Percentiles rank a stretch among this genome's conserved stretches.
These are phyloP conservation scores for Leucoraja erinaceus DNA, from an alignment of 2,113 vertebrate species.

Conservation along the genomic window DNA sequence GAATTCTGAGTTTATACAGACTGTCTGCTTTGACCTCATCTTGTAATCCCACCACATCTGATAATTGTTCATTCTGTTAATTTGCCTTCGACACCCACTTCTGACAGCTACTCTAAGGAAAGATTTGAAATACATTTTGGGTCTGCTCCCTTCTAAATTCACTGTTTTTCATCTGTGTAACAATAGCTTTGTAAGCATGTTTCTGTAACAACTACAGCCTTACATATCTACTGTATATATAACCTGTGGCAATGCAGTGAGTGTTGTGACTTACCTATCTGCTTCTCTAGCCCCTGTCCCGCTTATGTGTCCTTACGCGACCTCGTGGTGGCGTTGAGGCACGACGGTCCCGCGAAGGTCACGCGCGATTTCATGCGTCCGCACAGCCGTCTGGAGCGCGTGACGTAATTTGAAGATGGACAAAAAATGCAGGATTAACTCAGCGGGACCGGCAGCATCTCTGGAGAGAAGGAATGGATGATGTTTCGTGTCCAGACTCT, in stretches of 20 bases:
- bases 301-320: no score
- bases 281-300: no score
- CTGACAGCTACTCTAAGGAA: background rate
- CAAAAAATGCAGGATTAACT: no score
- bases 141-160: background rate
- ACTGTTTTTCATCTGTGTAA: background rate
- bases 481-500: no score
- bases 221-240: background rate
- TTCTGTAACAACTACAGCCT: background rate
- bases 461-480: no score
- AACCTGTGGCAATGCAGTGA: background rate
- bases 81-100: background rate
- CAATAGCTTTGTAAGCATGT: background rate
- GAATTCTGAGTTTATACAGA: background rate
- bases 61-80: background rate
- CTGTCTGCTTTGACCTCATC: background rate
- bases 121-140: background rate
- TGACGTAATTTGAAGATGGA: no score
- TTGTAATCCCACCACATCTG: background rate
- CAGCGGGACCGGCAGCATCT: no score
- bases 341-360: no score
- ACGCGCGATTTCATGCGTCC: no score
- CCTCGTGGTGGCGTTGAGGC: no score
- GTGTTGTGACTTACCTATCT: background rate
- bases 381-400: no score